phyloP scores from a whole-genome alignment of 2,113 vertebrate species.

The Collichthys lucidus region DNA sequence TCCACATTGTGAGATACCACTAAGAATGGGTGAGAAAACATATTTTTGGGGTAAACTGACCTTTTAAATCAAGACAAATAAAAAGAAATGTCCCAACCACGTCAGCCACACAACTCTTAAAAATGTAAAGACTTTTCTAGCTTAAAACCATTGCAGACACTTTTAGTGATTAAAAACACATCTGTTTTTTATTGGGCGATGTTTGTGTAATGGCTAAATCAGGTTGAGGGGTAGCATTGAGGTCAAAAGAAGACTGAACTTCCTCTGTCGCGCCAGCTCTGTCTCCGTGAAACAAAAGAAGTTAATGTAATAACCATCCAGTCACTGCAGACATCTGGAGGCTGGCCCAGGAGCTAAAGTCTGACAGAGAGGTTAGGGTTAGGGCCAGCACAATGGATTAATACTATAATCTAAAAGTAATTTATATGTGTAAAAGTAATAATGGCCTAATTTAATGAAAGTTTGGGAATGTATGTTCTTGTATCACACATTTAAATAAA shows the following conservation, averaged over 20 bases:
- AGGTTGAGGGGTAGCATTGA: conserved; percentile 41
- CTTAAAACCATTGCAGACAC: conserved; percentile 6
- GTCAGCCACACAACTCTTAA: neutral
- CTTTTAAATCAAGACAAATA: conserved; percentile 9
- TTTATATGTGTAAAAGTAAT: neutral
- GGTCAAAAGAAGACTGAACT: conserved; percentile 56
- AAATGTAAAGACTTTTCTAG: conserved; percentile 4
- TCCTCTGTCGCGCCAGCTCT: conserved; percentile 43
- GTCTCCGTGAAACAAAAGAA: conserved; percentile 59
- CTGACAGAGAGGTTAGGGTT: conserved; percentile 25
- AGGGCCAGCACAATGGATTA: neutral
- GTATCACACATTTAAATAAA: neutral
- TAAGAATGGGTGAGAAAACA: conserved; percentile 1
- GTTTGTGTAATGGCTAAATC: conserved; percentile 63
- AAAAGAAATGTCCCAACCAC: neutral
- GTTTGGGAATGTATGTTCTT: neutral
- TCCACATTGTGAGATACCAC: neutral
- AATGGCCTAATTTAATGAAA: neutral
- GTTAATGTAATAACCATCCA: conserved; percentile 61
- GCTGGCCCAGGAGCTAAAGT: conserved; percentile 11
- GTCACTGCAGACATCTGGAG: conserved; percentile 9
- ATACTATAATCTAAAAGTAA: neutral
- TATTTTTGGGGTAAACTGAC: neutral
- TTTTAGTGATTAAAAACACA: conserved; percentile 22
- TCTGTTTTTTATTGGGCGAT: conserved; percentile 41